Conservation (phyloP, 1,140 invertebrate species). For the Magallana angulata region DNA sequence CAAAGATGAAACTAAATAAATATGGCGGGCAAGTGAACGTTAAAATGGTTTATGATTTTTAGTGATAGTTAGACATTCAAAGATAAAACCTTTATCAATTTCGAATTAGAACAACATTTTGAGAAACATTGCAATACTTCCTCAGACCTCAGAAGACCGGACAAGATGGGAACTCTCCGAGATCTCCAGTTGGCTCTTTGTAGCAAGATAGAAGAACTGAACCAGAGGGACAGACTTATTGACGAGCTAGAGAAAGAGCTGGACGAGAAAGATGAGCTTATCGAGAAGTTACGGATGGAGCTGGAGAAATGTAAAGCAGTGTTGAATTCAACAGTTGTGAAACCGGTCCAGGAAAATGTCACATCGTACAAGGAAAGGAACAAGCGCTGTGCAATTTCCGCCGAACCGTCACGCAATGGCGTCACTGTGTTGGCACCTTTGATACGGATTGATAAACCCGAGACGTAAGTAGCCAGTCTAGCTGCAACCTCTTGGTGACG, state of each 20-base stretch:
- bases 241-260: constrained; percentile 85
- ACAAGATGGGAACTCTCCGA: constrained; percentile 82
- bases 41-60: constrained; percentile 23
- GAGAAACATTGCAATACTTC: neutral
- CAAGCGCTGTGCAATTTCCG: constrained; percentile 92
- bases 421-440: neutral
- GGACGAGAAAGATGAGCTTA: constrained; percentile 85
- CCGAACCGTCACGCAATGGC: constrained; percentile 84
- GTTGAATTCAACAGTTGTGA: constrained; percentile 84
- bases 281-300: constrained; percentile 86
- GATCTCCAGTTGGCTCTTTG: constrained; percentile 85
- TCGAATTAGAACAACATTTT: constrained; percentile 15
- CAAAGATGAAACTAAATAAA: constrained; percentile 25
- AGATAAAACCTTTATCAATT: constrained; percentile 32
- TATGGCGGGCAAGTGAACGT: neutral
- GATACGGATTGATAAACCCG: neutral
- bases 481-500: no score
- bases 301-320: constrained; percentile 91
- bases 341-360: constrained; percentile 69
- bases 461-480: neutral
- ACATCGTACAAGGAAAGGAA: constrained; percentile 71
- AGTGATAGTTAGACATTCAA: constrained; percentile 6
- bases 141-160: neutral
- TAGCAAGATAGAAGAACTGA: constrained; percentile 85
- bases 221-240: constrained; percentile 85